Evolutionary conservation across 2,888 invertebrate genomes (phyloP), one percentile per base, ranked within the genome.

Genomic region (Eupsilia transversa): DNA sequence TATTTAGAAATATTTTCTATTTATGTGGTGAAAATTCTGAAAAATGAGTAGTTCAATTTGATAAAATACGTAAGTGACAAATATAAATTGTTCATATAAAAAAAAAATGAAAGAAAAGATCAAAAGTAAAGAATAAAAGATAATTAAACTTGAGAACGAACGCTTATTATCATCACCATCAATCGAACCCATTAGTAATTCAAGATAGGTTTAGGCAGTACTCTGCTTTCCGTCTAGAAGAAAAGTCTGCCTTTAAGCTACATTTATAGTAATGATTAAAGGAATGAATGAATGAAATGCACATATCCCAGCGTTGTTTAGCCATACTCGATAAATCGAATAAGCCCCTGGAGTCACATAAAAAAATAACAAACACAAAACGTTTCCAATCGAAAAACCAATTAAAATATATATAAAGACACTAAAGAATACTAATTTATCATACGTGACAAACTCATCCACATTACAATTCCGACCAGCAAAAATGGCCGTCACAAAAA

Each of bases 401-500:
- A 54, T 54, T 33, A 54, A 10, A 33, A 54, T n/a, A n/a, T 33
- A 17, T n/a, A 23, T 12, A 5, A 27, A 38, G 12, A 49, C 41
- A 35, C 7, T 23, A 30, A 49, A 46, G 1, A 61, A 35, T 5
- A 20, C 70, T 35, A 35, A 43, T 7, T 12, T n/a, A 1, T 69
- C 38, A 74, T 10, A 5, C 33, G 3, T 5, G n/a, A 54, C n/a
- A 73, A 80, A 41, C 41, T n/a, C 41, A 49, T 23, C 27, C 17
- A 52, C 60, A 81, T 72, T 54, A 54, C 46, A 46, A 43, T 52
- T 46, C 49, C n/a, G 12, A 14, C 27, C 56, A 60, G 27, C 56
- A 57, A 57, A 72, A 83, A 52, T 63, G 2, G 7, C 61, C 61
- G 27, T 59, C 74, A 56, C 52, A 80, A 72, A 72, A 70, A 60